These are phyloP conservation scores for Cheirogaleus major DNA, from an alignment of 2,797 vertebrate genomes.

Conservation along the genomic window DNA sequence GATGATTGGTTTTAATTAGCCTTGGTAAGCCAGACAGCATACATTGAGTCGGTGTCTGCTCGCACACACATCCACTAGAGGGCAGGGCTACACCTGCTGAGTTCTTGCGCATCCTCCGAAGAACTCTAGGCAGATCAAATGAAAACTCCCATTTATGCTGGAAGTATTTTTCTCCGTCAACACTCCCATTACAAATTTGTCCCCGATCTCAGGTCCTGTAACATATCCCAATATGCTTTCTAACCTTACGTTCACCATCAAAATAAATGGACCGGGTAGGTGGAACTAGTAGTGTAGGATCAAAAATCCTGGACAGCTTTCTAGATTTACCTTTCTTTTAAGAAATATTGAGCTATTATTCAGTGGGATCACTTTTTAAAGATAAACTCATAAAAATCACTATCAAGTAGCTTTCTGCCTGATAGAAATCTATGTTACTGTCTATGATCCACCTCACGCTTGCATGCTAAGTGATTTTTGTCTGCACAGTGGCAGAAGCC, in stretches of 20 bases:
- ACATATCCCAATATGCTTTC: not conserved
- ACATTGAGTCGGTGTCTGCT: not conserved
- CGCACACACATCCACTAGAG: slow-evolving; percentile 49
- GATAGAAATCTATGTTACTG: not conserved
- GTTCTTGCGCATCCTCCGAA: not conserved
- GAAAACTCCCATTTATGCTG: not conserved
- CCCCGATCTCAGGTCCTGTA: not conserved
- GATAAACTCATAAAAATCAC: not conserved
- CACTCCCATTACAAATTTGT: not conserved
- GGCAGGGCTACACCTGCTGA: slow-evolving; percentile 44
- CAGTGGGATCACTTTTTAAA: not conserved
- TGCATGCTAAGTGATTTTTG: not conserved
- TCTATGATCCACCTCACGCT: not conserved
- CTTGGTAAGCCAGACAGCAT: not conserved
- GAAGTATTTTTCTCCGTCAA: not conserved
- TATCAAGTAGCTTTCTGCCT: not conserved
- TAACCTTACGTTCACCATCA: not conserved
- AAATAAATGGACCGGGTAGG: not conserved
- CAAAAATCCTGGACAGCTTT: not conserved
- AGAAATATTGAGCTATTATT: not conserved
- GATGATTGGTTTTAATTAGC: not conserved
- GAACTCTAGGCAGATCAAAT: not conserved
- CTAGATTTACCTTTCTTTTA: not conserved
- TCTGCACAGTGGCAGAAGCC: not conserved
- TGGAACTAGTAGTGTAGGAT: not conserved